These are phyloP conservation scores for Ochotona curzoniae DNA, from an alignment of 2,113 vertebrate species.

Conservation along the genomic window DNA sequence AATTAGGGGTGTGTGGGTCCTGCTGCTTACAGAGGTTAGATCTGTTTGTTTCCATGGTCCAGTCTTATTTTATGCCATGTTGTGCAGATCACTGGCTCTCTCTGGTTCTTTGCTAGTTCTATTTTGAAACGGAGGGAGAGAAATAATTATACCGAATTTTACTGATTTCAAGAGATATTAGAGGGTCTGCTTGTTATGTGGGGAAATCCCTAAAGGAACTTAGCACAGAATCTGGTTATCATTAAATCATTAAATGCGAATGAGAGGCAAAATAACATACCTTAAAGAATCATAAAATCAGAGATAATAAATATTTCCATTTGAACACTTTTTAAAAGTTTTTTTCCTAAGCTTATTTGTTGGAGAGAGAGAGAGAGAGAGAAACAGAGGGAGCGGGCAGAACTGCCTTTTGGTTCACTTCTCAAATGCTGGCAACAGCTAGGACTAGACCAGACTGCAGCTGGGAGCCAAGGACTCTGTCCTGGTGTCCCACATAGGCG, in stretches of 20 bases:
- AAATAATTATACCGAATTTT: conserved; percentile 17
- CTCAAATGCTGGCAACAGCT: too few species aligned
- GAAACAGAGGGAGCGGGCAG: too few species aligned
- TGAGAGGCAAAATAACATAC: not conserved
- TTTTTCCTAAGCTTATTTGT: too few species aligned
- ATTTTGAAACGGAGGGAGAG: not conserved
- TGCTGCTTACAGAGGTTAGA: not conserved
- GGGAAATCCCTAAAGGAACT: not conserved
- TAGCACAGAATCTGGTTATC: too few species aligned
- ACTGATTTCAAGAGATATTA: conserved; percentile 21
- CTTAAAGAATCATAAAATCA: not conserved
- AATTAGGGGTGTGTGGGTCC: not conserved
- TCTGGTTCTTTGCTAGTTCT: not conserved
- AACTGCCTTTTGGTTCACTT: too few species aligned
- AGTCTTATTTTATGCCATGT: conserved; percentile 32
- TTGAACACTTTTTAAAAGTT: not conserved
- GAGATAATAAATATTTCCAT: not conserved
- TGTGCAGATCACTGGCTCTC: not conserved
- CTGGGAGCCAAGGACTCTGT: too few species aligned
- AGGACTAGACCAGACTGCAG: too few species aligned
- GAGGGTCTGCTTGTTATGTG: not conserved
- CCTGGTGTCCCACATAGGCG: too few species aligned
- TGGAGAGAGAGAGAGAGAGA: too few species aligned
- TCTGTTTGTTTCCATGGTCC: not conserved
- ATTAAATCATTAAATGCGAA: too few species aligned